phyloP scores from a whole-genome alignment of 2,113 vertebrate genomes.

The Todiramphus chloris region DNA sequence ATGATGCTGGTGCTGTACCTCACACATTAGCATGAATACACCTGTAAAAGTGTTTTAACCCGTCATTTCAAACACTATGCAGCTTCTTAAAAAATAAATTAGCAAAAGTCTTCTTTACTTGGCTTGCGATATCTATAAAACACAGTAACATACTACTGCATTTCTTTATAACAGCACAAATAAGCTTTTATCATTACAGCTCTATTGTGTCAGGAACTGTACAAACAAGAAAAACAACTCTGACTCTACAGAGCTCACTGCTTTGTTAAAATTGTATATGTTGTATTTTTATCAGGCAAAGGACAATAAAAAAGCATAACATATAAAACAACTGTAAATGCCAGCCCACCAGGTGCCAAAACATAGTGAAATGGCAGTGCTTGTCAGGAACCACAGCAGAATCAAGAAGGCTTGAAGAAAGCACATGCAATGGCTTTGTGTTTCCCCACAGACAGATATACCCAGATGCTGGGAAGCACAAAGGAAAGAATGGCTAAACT shows the following conservation, averaged over 20 bases:
- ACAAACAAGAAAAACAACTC: not conserved
- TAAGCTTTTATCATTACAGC: not conserved
- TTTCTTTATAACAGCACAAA: not conserved
- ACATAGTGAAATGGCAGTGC: not conserved
- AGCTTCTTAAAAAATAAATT: not conserved
- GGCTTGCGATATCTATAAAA: not conserved
- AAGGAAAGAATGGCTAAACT: not conserved
- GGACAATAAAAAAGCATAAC: not conserved
- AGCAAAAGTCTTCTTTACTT: not conserved
- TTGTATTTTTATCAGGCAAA: not conserved
- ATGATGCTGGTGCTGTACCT: not conserved
- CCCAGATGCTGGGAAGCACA: not conserved
- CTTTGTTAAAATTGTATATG: not conserved
- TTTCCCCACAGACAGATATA: not conserved
- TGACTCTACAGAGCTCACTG: not conserved
- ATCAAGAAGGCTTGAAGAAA: not conserved
- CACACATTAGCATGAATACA: not conserved
- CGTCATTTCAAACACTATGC: not conserved
- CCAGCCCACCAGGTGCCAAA: not conserved
- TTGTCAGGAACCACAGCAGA: not conserved
- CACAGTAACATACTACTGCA: not conserved
- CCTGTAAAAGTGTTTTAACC: not conserved
- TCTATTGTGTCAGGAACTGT: not conserved
- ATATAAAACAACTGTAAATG: not conserved
- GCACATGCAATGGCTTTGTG: not conserved